Base-by-base conservation (phyloP, 2,113 vertebrate genomes). In the Platysteira castanea region DNA sequence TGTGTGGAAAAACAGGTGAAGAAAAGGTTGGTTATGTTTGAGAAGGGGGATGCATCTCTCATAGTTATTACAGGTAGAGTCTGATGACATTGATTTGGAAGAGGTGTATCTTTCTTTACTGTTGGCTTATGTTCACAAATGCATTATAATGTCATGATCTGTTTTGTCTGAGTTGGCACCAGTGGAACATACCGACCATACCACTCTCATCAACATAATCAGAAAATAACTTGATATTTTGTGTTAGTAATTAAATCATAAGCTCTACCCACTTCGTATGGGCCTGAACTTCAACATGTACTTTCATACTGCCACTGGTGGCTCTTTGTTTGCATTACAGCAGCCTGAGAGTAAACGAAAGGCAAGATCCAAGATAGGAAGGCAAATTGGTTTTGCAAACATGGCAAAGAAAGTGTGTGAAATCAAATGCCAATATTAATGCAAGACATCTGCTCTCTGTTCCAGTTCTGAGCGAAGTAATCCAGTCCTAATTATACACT, bases 391-490 rank as follows among this genome's bases (percentile, higher is more conserved):
- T 96, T 97, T 96, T 94, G 93, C 75, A 97, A 96, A 96, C 85
- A 92, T 90, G 93, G 90, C 87, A 96, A 84, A 91, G 95, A 96
- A 95, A 96, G 50, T 86, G 91, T 89, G 82, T 90, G 90, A 91
- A 96, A 96, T 96, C 93, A 93, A 96, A 96, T 96, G 96, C 95
- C 95, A 95, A 86, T 92, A 95, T 97, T 96, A 97, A 94, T 96
- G 90, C 82, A 84, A 93, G 95, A 96, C 96, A 97, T 97, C 95
- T 97, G 96, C 90, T 96, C 93, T 93, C 90, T 92, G 79, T 92
- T 97, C 89, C 84, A 87, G 93, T 87, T 94, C 95, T 87, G 90
- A 95, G 90, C 33, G 53, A 96, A 96, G 90, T 96, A 96, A 96
- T 96, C 95, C 92, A 96, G 93, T 90, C 93, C 93, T 97, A 96